Evolutionary conservation across 2,888 invertebrate species (phyloP), one percentile per base, ranked within the genome.

Genomic region (Belgica antarctica): DNA sequence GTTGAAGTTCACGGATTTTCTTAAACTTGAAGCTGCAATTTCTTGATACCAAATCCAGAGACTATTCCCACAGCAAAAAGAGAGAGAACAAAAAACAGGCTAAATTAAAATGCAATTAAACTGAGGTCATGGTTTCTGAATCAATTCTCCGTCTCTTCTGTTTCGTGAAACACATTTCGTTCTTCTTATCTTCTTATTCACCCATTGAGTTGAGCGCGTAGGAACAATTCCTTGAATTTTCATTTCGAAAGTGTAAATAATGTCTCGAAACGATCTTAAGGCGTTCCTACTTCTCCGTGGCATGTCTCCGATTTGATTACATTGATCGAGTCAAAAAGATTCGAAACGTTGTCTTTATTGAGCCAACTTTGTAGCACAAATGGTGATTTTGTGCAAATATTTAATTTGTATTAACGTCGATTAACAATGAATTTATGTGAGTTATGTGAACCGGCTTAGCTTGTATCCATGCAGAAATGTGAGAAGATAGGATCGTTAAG

Each of bases 211-310:
- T 41, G n/a, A 15, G 41, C 41, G 41, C 41, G 41, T 41, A 41
- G 41, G 41, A 41, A 41, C 15, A 41, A 41, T 10, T 41, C n/a
- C 41, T 41, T n/a, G n/a, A 15, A 41, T 41, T 41, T 15, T n/a
- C 3, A 41, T n/a, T 41, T 41, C 41, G 10, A 41, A 41, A 62
- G 62, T 62, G 62, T 62, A 62, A 62, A 62, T 62, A 62, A 62
- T 62, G 62, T 62, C 62, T 62, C 62, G 62, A 17, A 62, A 25
- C 22, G 15, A 41, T 41, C 41, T 41, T 41, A n/a, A 41, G 41
- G 41, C 41, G 41, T 41, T 8, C 10, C 15, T 15, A n/a, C 12
- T 41, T 41, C 41, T 5, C n/a, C 41, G n/a, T 41, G 41, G 12
- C 41, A 41, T 15, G 41, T 41, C 41, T 41, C n/a, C 41, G 41